Evolutionary conservation across 2,888 invertebrate genomes (phyloP).

Genomic region (Morpho deidamia): DNA sequence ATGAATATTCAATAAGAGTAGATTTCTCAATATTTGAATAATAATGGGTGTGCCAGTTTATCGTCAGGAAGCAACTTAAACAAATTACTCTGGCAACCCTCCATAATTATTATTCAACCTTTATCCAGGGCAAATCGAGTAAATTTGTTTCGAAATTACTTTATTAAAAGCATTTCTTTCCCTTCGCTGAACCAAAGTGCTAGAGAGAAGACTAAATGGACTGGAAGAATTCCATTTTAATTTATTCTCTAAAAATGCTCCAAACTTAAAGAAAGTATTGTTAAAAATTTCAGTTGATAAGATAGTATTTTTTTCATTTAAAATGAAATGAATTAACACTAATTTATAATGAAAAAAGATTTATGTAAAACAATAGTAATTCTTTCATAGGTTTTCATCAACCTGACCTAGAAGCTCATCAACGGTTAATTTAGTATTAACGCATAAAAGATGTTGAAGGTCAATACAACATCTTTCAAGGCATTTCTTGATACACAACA

Average conservation of each 20-base stretch:
- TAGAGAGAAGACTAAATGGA: slow-evolving; percentile 71
- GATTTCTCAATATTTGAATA: slow-evolving; percentile 18
- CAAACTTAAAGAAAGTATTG: too few species aligned
- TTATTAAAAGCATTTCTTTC: slow-evolving; percentile 73
- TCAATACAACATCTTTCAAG: too few species aligned
- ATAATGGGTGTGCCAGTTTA: slow-evolving; percentile 13
- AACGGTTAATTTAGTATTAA: too few species aligned
- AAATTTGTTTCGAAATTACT: slow-evolving; percentile 69
- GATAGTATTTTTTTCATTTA: too few species aligned
- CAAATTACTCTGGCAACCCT: slow-evolving; percentile 47
- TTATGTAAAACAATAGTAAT: too few species aligned
- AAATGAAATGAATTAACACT: too few species aligned
- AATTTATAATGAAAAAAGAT: too few species aligned
- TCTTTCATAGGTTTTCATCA: too few species aligned
- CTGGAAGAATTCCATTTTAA: slow-evolving; percentile 65
- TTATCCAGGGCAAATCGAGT: slow-evolving; percentile 62
- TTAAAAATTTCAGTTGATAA: too few species aligned
- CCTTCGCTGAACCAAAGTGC: slow-evolving; percentile 62
- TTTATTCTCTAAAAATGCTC: slow-evolving; percentile 49
- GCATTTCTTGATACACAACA: too few species aligned
- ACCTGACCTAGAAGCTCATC: too few species aligned
- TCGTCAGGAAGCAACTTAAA: slow-evolving; percentile 43
- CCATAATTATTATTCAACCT: slow-evolving; percentile 68
- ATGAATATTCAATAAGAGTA: slow-evolving; percentile 9
- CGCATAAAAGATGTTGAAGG: too few species aligned